Conservation (phyloP, 2,113 vertebrate species). For the Patagioenas fasciata region DNA sequence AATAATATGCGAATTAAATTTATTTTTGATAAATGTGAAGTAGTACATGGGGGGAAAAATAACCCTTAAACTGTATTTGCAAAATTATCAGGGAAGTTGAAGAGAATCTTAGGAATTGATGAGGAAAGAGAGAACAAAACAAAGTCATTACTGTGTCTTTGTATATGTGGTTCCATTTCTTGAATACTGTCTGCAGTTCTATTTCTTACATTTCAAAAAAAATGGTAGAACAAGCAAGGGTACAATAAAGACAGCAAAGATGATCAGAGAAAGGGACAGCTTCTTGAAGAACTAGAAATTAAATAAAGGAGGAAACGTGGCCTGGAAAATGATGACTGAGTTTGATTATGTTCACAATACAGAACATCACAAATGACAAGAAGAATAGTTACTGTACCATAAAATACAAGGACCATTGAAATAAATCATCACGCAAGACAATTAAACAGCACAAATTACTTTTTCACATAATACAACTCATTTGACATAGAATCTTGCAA, state of each 20-base stretch:
- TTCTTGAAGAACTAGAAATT: neutral
- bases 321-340: neutral
- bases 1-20: conserved; percentile 7
- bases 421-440: neutral
- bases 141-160: neutral
- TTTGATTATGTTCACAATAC: neutral
- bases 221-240: neutral
- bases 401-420: neutral
- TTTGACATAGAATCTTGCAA: neutral
- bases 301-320: neutral
- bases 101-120: neutral
- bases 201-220: neutral
- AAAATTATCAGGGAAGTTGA: neutral
- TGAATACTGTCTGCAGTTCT: neutral
- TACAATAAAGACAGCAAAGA: neutral
- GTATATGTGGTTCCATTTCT: neutral
- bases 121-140: neutral
- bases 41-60: fast-evolving
- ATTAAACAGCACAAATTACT: neutral
- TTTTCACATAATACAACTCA: neutral
- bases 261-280: neutral
- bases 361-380: neutral
- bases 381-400: neutral
- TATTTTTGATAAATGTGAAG: neutral
- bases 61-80: neutral